Percentiles rank a stretch among this genome's conserved stretches.
Evolutionary conservation across 2,888 invertebrate genomes (phyloP).

Genomic region (Sericinus montela): DNA sequence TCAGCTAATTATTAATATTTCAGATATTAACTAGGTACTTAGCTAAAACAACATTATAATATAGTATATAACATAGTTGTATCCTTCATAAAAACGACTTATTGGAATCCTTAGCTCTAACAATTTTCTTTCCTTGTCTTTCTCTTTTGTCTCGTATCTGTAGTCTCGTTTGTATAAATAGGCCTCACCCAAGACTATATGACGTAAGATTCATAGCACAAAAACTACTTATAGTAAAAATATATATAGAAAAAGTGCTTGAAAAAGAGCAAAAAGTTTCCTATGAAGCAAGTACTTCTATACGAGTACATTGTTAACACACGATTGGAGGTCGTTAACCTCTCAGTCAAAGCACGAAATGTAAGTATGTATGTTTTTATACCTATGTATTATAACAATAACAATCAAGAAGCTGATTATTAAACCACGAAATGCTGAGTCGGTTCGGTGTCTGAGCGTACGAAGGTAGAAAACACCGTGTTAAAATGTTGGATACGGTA

Average conservation of each 20-base stretch:
- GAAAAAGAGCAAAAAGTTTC: not conserved
- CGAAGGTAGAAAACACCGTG: not conserved
- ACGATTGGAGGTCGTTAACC: conserved; percentile 16
- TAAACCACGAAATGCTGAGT: conserved; percentile 10
- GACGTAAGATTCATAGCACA: too few species aligned
- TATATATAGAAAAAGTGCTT: not conserved
- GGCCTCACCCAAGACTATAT: too few species aligned
- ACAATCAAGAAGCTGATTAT: conserved; percentile 10
- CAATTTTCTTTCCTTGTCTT: too few species aligned
- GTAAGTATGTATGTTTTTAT: conserved; percentile 8
- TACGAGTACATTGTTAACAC: conserved; percentile 2
- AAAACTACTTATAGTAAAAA: too few species aligned
- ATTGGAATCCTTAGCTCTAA: too few species aligned
- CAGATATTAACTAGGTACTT: too few species aligned
- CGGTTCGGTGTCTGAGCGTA: not conserved
- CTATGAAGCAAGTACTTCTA: not conserved
- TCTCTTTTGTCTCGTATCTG: too few species aligned
- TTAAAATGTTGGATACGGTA: not conserved
- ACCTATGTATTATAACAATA: conserved; percentile 16
- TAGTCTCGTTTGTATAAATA: too few species aligned
- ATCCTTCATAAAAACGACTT: too few species aligned
- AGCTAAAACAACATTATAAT: too few species aligned
- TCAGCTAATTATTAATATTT: too few species aligned
- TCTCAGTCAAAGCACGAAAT: not conserved
- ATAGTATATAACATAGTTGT: too few species aligned